These are phyloP conservation scores for Grapholita molesta DNA, from an alignment of 1,140 invertebrate genomes.

Conservation along the genomic window DNA sequence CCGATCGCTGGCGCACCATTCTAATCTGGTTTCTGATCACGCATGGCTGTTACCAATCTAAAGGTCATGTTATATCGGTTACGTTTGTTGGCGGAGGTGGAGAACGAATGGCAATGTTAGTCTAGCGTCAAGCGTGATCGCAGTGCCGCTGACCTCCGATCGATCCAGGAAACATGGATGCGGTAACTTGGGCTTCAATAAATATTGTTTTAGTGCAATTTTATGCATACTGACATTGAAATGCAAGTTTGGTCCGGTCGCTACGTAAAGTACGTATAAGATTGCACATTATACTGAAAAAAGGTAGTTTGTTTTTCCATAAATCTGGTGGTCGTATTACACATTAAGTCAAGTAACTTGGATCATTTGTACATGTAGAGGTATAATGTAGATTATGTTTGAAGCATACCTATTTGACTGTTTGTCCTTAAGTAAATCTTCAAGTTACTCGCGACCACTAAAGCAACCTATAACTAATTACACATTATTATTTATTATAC, in stretches of 20 bases:
- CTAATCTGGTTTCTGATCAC: not conserved
- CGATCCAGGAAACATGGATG: conserved; percentile 12
- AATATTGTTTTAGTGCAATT: not conserved
- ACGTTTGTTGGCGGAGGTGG: not conserved
- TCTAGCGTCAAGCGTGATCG: not conserved
- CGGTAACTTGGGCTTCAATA: not conserved
- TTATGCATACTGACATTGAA: not conserved
- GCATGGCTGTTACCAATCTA: not conserved
- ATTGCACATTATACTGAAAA: not conserved
- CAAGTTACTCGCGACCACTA: too few species aligned
- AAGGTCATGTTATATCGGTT: not conserved
- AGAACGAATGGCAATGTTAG: not conserved
- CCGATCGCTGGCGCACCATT: not conserved
- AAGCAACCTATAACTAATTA: too few species aligned
- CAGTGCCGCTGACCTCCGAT: conserved; percentile 3
- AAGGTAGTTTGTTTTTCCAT: not conserved
- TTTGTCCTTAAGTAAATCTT: too few species aligned
- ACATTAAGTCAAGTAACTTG: too few species aligned
- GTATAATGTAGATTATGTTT: too few species aligned
- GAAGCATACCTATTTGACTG: too few species aligned
- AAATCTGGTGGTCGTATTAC: not conserved
- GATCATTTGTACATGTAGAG: too few species aligned
- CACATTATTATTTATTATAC: too few species aligned
- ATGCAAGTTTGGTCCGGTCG: not conserved
- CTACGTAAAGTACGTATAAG: not conserved